Percentiles rank a stretch among this genome's conserved stretches.
These are phyloP conservation scores for Sphenopsis melanotis DNA, from an alignment of 2,797 vertebrate genomes.

Conservation along the genomic window DNA sequence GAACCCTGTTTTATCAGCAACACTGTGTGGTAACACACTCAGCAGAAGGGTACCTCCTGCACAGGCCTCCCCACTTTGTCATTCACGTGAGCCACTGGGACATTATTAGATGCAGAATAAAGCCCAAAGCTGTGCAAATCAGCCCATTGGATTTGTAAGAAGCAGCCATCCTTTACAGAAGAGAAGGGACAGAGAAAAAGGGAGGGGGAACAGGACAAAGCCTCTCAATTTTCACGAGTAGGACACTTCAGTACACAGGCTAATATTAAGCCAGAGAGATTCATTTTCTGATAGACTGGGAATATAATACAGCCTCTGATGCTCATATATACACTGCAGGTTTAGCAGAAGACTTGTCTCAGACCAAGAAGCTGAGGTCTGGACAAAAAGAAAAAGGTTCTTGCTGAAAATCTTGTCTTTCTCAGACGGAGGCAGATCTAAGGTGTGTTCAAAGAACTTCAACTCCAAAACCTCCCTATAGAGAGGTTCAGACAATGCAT, in stretches of 20 bases:
- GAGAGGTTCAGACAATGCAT: background rate
- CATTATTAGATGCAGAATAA: background rate
- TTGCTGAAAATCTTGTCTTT: background rate
- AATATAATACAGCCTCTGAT: background rate
- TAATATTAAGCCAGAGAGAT: background rate
- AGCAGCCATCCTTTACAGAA: background rate
- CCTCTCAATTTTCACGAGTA: background rate
- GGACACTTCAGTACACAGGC: background rate
- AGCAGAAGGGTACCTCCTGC: background rate
- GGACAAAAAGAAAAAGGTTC: background rate
- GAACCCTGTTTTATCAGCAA: background rate
- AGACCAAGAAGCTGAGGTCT: background rate
- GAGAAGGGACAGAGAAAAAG: background rate
- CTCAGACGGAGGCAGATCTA: background rate
- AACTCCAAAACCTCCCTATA: background rate
- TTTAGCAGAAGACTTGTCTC: background rate
- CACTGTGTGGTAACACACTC: background rate
- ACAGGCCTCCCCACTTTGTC: rapidly evolving
- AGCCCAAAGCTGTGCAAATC: background rate
- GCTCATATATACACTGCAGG: background rate
- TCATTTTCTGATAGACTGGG: background rate
- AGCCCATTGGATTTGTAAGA: background rate
- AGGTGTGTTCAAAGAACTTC: background rate
- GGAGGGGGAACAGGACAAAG: background rate
- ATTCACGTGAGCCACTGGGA: background rate